Evolutionary conservation across 2,797 vertebrate genomes (phyloP).

Genomic region (Eulemur rubriventer): DNA sequence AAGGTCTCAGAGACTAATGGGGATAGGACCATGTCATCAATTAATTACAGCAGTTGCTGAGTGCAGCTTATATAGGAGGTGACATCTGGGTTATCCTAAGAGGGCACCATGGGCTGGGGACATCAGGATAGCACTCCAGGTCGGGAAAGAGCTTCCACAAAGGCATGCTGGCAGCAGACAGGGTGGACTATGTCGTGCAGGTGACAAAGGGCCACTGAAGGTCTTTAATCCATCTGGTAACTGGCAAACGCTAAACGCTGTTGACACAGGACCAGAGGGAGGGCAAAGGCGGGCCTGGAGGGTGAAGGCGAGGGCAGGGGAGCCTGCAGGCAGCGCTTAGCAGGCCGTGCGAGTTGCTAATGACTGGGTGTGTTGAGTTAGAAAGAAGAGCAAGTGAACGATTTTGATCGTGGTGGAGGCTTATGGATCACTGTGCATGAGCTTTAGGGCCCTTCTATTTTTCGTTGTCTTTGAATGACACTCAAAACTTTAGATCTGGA

Average conservation of each 20-base stretch:
- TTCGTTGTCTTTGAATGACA: background rate
- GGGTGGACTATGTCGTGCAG: background rate
- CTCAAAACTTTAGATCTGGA: background rate
- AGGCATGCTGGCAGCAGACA: background rate
- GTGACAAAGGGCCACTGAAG: background rate
- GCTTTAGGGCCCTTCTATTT: background rate
- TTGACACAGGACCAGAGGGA: background rate
- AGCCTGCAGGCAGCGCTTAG: background rate
- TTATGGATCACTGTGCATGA: background rate
- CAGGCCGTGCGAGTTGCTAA: background rate
- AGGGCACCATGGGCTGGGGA: background rate
- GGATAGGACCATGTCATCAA: background rate
- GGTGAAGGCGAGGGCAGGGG: background rate
- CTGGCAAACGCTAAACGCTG: background rate
- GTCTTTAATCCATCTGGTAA: background rate
- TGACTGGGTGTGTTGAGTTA: background rate
- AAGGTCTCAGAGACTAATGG: background rate
- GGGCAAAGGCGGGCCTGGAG: background rate
- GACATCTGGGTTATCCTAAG: background rate
- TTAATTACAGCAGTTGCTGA: background rate
- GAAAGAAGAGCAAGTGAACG: background rate
- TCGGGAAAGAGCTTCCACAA: background rate
- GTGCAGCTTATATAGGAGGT: background rate
- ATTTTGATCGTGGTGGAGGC: background rate
- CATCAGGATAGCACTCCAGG: background rate